Evolutionary conservation across 2,113 vertebrate genomes (phyloP).

Genomic region (Microtus ochrogaster): DNA sequence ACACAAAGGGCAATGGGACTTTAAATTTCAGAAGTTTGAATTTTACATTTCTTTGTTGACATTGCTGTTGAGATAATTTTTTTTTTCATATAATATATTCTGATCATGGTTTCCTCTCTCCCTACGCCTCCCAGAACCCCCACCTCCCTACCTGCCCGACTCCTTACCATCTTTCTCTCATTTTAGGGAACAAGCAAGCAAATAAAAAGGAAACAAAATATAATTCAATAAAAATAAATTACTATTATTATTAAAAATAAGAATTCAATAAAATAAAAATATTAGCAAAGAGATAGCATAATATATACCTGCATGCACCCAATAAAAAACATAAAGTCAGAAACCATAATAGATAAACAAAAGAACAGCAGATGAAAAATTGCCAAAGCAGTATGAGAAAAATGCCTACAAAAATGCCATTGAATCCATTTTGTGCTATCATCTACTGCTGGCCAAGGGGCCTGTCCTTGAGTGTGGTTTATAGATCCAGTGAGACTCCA

Average conservation of each 20-base stretch:
- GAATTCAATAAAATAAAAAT: not conserved
- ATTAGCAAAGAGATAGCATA: not conserved
- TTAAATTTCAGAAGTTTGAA: constrained; percentile 7
- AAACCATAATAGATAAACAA: not conserved
- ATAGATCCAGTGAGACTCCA: not conserved
- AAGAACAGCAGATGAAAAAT: not conserved
- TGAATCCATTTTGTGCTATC: not conserved
- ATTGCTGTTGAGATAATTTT: not conserved
- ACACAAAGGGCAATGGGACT: not conserved
- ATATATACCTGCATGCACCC: not conserved
- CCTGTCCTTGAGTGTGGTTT: not conserved
- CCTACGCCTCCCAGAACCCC: not conserved
- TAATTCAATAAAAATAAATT: not conserved
- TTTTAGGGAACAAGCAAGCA: not conserved
- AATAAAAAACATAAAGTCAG: not conserved
- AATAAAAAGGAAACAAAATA: not conserved
- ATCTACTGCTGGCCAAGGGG: not conserved
- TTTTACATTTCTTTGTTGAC: constrained; percentile 22
- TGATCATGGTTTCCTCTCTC: not conserved
- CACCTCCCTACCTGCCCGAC: not conserved
- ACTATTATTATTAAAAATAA: too few species aligned
- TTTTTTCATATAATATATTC: not conserved
- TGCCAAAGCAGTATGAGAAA: not conserved
- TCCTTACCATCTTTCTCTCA: not conserved
- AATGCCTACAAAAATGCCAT: not conserved